phyloP scores from a whole-genome alignment of 2,797 vertebrate genomes.

The Chelon labrosus region DNA sequence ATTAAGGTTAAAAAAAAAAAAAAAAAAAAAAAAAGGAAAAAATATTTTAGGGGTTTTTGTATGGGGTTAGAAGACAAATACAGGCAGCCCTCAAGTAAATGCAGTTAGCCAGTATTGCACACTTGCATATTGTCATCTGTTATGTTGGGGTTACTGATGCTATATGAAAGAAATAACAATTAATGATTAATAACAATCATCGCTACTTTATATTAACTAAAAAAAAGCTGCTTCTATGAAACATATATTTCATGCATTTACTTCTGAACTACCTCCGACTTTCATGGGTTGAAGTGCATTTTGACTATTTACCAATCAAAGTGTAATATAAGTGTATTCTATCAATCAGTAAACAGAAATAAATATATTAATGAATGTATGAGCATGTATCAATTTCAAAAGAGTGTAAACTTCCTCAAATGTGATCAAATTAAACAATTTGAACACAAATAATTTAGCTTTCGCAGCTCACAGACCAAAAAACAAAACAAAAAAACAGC shows the following conservation, averaged over 20 bases:
- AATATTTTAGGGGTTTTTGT: not conserved
- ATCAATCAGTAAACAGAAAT: not conserved
- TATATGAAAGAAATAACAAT: too few species aligned
- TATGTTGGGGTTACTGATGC: too few species aligned
- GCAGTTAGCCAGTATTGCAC: not conserved
- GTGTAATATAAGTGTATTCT: too few species aligned
- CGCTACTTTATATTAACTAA: too few species aligned
- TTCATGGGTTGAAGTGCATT: too few species aligned
- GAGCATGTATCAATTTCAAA: not conserved
- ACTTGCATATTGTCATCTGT: too few species aligned
- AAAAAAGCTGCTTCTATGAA: not conserved
- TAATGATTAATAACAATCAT: too few species aligned
- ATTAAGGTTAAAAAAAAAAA: constrained; percentile 9
- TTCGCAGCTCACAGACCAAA: too few species aligned
- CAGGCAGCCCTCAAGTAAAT: not conserved
- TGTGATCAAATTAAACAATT: not conserved
- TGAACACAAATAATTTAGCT: too few species aligned
- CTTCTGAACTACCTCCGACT: too few species aligned
- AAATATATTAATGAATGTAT: not conserved
- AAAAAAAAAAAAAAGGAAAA: too few species aligned
- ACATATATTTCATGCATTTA: too few species aligned
- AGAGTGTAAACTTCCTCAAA: not conserved
- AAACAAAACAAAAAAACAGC: not conserved
- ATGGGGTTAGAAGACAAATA: not conserved
- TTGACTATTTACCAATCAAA: not conserved